These are phyloP conservation scores for Apamea anceps DNA, from an alignment of 2,888 invertebrate genomes.

Conservation along the genomic window DNA sequence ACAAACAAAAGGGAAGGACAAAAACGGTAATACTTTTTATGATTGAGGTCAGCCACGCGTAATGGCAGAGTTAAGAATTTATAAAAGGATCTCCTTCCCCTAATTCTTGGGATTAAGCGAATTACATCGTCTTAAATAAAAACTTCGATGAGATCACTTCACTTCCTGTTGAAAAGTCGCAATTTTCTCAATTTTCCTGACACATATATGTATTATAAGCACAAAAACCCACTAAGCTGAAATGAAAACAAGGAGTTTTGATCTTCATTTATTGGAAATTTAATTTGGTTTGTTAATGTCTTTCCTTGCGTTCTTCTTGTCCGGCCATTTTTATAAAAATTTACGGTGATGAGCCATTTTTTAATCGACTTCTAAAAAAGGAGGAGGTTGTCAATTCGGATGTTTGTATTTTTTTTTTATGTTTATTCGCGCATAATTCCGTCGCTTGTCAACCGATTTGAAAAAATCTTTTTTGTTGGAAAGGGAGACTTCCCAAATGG, in stretches of 20 bases:
- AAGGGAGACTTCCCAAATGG: too few species aligned
- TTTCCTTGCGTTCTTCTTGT: constrained; percentile 13
- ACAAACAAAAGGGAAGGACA: constrained; percentile 21
- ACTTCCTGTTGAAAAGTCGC: constrained; percentile 19
- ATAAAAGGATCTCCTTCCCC: constrained; percentile 34
- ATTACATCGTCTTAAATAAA: constrained; percentile 54
- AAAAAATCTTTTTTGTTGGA: too few species aligned
- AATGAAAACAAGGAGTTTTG: constrained; percentile 30
- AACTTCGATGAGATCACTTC: constrained; percentile 42
- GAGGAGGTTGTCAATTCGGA: too few species aligned
- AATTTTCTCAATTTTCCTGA: constrained; percentile 27
- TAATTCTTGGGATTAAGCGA: constrained; percentile 47
- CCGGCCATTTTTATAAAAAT: constrained; percentile 9
- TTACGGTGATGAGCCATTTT: constrained; percentile 9
- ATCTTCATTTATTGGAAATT: constrained; percentile 45
- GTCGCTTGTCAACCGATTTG: too few species aligned
- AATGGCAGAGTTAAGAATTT: constrained; percentile 51
- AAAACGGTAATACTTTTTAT: constrained; percentile 20
- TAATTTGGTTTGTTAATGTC: constrained; percentile 45
- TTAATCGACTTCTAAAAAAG: too few species aligned
- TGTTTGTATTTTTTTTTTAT: too few species aligned
- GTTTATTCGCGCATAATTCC: too few species aligned
- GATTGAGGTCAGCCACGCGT: constrained; percentile 12
- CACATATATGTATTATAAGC: too few species aligned
- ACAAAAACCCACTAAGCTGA: constrained; percentile 37